Evolutionary conservation across 1,140 invertebrate species (phyloP).

Genomic region (Latrodectus geometricus): DNA sequence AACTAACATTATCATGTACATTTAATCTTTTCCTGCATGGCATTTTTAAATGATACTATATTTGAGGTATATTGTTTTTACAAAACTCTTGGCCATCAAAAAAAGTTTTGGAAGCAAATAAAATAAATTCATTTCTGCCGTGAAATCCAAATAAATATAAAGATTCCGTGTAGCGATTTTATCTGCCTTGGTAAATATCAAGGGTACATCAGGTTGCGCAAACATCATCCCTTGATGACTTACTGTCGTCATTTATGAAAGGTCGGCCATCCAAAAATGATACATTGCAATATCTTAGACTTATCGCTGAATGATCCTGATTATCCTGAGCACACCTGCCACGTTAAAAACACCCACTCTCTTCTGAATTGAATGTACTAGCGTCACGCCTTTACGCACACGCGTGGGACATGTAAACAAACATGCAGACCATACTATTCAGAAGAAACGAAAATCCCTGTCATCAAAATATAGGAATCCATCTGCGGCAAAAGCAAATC

Average conservation of each 20-base stretch:
- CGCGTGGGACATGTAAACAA: conserved; percentile 41
- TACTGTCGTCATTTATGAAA: conserved; percentile 1
- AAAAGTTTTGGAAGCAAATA: no score
- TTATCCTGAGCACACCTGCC: conserved; percentile 1
- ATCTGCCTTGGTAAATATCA: background rate
- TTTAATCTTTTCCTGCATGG: no score
- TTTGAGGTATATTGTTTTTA: no score
- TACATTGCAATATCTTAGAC: background rate
- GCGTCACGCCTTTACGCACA: conserved; percentile 36
- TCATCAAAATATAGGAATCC: background rate
- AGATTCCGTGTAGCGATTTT: background rate
- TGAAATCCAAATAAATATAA: background rate
- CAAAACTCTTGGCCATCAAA: no score
- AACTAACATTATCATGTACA: no score
- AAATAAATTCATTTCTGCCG: no score
- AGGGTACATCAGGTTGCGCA: background rate
- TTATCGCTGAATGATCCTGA: background rate
- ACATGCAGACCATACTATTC: background rate
- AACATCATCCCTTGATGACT: background rate
- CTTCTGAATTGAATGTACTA: background rate
- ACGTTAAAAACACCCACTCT: conserved; percentile 40
- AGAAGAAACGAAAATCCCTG: background rate
- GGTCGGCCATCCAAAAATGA: background rate
- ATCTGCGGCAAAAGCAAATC: conserved; percentile 37
- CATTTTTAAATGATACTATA: no score